Percentiles rank a stretch among this genome's conserved stretches.
phyloP scores from a whole-genome alignment of 2,888 invertebrate genomes.

The Lithophane ornitopus region DNA sequence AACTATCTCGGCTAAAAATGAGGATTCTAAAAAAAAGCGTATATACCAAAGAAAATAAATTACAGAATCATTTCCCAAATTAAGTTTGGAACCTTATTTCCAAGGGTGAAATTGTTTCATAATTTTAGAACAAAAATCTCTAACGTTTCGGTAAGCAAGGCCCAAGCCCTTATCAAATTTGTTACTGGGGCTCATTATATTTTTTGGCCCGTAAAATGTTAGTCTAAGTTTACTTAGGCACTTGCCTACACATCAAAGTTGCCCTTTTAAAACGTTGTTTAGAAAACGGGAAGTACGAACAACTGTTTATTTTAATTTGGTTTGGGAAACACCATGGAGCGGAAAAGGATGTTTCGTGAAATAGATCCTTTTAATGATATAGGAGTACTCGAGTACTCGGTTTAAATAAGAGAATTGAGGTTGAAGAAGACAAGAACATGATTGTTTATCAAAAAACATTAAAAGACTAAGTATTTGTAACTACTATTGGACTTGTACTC shows the following conservation, averaged over 20 bases:
- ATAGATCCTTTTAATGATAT: background rate
- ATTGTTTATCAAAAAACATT: too few species aligned
- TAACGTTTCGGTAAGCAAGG: constrained; percentile 55
- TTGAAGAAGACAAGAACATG: too few species aligned
- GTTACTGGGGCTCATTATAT: constrained; percentile 56
- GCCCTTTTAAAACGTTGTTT: constrained; percentile 32
- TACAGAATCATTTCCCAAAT: constrained; percentile 69
- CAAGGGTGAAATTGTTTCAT: constrained; percentile 68
- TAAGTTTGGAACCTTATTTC: constrained; percentile 62
- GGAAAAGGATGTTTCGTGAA: background rate
- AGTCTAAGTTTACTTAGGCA: constrained; percentile 45
- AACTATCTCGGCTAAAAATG: background rate
- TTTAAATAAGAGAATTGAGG: too few species aligned
- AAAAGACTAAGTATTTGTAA: too few species aligned
- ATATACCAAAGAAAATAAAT: constrained; percentile 65
- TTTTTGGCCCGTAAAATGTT: constrained; percentile 58
- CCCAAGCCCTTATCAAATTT: constrained; percentile 61
- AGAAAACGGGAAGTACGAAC: constrained; percentile 21
- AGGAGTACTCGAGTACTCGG: too few species aligned
- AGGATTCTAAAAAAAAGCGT: constrained; percentile 13
- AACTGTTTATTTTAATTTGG: constrained; percentile 26
- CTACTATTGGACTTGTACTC: background rate
- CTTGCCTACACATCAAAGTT: constrained; percentile 29
- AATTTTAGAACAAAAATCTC: constrained; percentile 63
- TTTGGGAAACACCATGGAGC: constrained; percentile 3